Evolutionary conservation across 2,797 vertebrate species (phyloP).

Genomic region (Tenualosa thibaudeaui): DNA sequence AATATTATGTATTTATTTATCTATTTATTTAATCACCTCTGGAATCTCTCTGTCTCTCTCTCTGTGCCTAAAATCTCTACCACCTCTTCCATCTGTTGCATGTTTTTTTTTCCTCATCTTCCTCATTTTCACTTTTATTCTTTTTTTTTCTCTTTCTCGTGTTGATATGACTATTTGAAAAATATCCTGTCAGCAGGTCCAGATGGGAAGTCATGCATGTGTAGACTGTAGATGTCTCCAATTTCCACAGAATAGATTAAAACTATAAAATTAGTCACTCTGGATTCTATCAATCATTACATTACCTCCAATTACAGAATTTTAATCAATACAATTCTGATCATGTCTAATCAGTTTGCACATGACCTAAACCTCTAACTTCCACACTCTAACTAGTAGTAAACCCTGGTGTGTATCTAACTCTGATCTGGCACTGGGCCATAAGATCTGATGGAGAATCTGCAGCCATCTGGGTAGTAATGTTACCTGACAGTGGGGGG

Average conservation of each 20-base stretch:
- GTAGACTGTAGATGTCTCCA: not conserved
- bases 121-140: not conserved
- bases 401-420: not conserved
- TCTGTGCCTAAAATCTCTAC: not conserved
- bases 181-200: not conserved
- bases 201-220: not conserved
- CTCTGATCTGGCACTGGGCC: not conserved
- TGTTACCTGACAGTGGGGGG: constrained; percentile 34
- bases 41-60: not conserved
- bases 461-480: not conserved
- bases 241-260: no score
- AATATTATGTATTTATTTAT: not conserved
- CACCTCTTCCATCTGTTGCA: not conserved
- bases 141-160: not conserved
- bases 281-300: not conserved
- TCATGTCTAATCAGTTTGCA: not conserved
- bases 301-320: not conserved
- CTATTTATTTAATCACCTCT: not conserved
- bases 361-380: not conserved
- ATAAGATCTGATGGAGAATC: not conserved
- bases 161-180: not conserved
- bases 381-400: not conserved
- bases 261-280: no score
- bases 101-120: not conserved
- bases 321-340: not conserved